A percentile compares a stretch with the other conserved stretches of the same genome.
phyloP scores from a whole-genome alignment of 2,888 invertebrate species.

The Drosophila parthenogenetica region DNA sequence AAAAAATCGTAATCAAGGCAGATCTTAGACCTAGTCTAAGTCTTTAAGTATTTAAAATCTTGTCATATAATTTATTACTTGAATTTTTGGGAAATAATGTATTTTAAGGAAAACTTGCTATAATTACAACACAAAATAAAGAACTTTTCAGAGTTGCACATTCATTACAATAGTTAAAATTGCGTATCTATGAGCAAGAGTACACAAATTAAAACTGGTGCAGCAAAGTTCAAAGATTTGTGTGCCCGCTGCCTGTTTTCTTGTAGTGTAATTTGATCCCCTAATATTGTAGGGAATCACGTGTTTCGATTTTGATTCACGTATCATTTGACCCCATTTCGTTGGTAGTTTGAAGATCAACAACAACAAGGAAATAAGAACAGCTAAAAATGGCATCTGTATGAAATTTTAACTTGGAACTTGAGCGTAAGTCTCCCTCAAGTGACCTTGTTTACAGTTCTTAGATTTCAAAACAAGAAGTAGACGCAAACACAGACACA shows the following conservation, averaged over 20 bases:
- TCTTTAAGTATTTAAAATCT: no score
- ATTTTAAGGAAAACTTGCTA: no score
- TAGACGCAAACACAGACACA: not conserved
- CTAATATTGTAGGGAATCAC: constrained; percentile 72
- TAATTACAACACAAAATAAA: no score
- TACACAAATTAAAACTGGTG: constrained; percentile 20
- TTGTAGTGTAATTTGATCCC: constrained; percentile 70
- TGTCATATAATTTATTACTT: no score
- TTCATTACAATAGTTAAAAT: not conserved
- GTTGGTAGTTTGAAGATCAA: constrained; percentile 20
- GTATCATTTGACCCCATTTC: constrained; percentile 72
- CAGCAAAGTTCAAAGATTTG: constrained; percentile 26
- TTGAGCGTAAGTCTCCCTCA: constrained; percentile 29
- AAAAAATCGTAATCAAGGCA: no score
- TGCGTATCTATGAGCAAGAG: constrained; percentile 1
- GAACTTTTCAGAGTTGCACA: not conserved
- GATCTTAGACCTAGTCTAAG: no score
- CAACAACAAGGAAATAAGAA: constrained; percentile 32
- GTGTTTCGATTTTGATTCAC: constrained; percentile 64
- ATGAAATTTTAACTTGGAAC: constrained; percentile 45
- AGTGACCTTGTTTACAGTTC: constrained; percentile 71
- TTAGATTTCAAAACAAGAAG: constrained; percentile 68
- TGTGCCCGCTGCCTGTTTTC: constrained; percentile 38
- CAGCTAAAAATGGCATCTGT: constrained; percentile 40
- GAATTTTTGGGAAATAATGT: no score